phyloP scores from a whole-genome alignment of 1,140 invertebrate genomes.

The Brachionus angularis region DNA sequence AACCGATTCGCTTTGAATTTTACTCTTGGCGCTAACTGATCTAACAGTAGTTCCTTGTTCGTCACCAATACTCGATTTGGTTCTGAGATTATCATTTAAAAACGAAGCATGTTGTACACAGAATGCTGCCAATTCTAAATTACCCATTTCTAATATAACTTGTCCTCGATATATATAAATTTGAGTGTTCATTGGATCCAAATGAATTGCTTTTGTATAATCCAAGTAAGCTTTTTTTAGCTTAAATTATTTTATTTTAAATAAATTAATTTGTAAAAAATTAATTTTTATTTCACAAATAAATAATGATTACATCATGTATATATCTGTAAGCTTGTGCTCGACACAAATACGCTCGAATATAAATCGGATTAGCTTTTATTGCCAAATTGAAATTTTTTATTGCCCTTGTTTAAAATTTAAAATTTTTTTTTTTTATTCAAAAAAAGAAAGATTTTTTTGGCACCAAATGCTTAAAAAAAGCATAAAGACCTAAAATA shows the following conservation, averaged over 20 bases:
- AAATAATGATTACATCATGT: constrained; percentile 45
- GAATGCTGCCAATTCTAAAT: constrained; percentile 55
- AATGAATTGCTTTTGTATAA: constrained; percentile 49
- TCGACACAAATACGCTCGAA: constrained; percentile 55
- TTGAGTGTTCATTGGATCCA: constrained; percentile 40
- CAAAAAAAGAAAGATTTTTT: too few relatives aligned
- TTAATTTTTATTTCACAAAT: neutral
- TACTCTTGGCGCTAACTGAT: constrained; percentile 34
- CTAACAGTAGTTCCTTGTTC: neutral
- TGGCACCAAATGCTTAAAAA: neutral
- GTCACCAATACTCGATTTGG: neutral
- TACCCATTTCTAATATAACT: constrained; percentile 53
- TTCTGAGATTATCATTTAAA: constrained; percentile 19
- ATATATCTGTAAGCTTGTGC: constrained; percentile 54
- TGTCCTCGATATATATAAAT: constrained; percentile 47
- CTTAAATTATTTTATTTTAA: constrained; percentile 46
- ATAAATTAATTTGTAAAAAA: neutral
- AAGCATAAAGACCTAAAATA: neutral
- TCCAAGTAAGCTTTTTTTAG: constrained; percentile 53
- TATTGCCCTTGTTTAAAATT: constrained; percentile 53
- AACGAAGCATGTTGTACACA: constrained; percentile 51
- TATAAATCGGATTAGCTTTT: constrained; percentile 55
- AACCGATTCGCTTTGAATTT: constrained; percentile 45
- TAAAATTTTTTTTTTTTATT: too few relatives aligned
- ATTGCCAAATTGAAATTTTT: constrained; percentile 55